phyloP scores from a whole-genome alignment of 2,888 invertebrate genomes.

The Oscheius onirici region DNA sequence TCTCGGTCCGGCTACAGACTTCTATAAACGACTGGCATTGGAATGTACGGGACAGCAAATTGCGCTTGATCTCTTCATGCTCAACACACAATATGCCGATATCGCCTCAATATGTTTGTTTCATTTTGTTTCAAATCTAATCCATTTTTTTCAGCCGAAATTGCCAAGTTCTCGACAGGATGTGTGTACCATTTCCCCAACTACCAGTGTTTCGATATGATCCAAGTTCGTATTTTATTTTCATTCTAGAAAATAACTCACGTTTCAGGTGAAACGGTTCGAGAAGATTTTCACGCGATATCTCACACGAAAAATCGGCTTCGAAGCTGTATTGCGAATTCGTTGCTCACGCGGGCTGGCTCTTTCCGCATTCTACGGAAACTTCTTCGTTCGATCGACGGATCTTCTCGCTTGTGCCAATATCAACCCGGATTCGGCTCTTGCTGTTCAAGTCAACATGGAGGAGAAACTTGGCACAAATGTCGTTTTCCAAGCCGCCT shows the following conservation, averaged over 20 bases:
- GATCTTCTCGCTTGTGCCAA: slow-evolving; percentile 94
- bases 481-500: slow-evolving; percentile 94
- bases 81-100: slow-evolving; percentile 92
- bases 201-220: slow-evolving; percentile 76
- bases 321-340: slow-evolving; percentile 97
- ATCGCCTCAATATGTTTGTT: slow-evolving; percentile 85
- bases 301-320: slow-evolving; percentile 93
- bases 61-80: slow-evolving; percentile 87
- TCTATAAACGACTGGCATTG: slow-evolving; percentile 92
- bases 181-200: slow-evolving; percentile 88
- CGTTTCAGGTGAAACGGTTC: slow-evolving; percentile 80
- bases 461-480: slow-evolving; percentile 89
- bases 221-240: slow-evolving; percentile 13
- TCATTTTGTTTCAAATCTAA: not conserved
- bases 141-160: slow-evolving; percentile 77
- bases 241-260: not conserved
- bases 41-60: slow-evolving; percentile 85
- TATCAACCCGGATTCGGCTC: slow-evolving; percentile 96
- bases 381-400: slow-evolving; percentile 97
- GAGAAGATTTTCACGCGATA: slow-evolving; percentile 85
- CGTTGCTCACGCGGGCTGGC: slow-evolving; percentile 89
- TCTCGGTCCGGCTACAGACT: slow-evolving; percentile 93
- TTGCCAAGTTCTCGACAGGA: slow-evolving; percentile 94
- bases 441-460: slow-evolving; percentile 92
- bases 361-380: slow-evolving; percentile 98